Evolutionary conservation across 2,113 vertebrate genomes (phyloP).

Genomic region (Oostethus manadensis): DNA sequence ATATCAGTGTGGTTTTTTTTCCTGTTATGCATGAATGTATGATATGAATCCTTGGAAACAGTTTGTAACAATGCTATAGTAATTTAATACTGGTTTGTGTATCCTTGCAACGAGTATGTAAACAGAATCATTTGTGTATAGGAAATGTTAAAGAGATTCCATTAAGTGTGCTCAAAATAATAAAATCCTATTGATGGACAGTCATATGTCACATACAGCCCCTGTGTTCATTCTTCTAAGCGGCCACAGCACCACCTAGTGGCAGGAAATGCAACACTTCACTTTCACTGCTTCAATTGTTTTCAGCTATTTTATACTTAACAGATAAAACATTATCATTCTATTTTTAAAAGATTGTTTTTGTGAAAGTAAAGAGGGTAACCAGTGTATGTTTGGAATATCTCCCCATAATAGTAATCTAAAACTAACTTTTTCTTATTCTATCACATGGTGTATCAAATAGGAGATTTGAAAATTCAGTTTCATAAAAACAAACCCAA

Average conservation of each 20-base stretch:
- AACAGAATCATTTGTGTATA: constrained; percentile 28
- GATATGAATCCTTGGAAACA: constrained; percentile 38
- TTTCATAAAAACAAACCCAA: too few species aligned
- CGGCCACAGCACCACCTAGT: constrained; percentile 15
- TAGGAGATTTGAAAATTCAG: too few species aligned
- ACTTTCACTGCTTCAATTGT: too few species aligned
- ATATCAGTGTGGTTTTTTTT: constrained; percentile 33
- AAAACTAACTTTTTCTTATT: too few species aligned
- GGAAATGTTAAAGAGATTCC: constrained; percentile 21
- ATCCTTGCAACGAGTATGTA: constrained; percentile 31
- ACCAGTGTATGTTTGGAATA: too few species aligned
- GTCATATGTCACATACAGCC: constrained; percentile 1
- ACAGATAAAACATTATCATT: too few species aligned
- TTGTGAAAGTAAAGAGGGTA: too few species aligned
- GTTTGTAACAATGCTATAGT: constrained; percentile 41
- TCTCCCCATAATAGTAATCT: too few species aligned
- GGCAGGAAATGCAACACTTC: constrained; percentile 5
- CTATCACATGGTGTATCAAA: too few species aligned
- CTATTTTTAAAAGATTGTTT: too few species aligned
- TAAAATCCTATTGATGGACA: constrained; percentile 30
- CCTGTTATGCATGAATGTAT: constrained; percentile 63
- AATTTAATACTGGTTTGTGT: constrained; percentile 41
- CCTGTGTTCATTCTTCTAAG: not conserved
- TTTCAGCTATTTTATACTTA: too few species aligned
- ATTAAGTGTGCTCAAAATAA: constrained; percentile 36